Base-by-base conservation (phyloP, 92 coral and sea anemone species). In the Nematostella vectensis region DNA sequence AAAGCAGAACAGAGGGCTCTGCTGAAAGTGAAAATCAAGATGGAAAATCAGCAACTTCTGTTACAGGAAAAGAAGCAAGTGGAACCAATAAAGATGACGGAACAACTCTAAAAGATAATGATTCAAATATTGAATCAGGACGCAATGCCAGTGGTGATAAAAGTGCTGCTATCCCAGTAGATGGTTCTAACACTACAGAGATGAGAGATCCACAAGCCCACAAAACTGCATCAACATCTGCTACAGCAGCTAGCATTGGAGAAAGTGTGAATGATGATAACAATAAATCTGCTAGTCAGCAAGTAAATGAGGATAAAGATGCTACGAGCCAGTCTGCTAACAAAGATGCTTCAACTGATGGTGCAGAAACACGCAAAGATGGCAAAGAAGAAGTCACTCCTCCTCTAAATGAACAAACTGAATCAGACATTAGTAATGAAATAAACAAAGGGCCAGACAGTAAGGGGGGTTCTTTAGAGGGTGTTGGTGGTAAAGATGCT, bases 301-400 rank as follows among this genome's bases (percentile, higher is more conserved):
- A 6, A 22, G 51, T 10, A 26, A 53, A 19, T 4, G 51, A 19
- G 23, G 23, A 27, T 12, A 27, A 17, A 59, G 39, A 56, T 18
- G 74, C 50, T 48, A 26, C 28, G 19, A n/a, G 38, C 26, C 42
- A 29, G 27, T 43, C 27, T 29, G 62, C n/a, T n/a, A n/a, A n/a
- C n/a, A n/a, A n/a, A n/a, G n/a, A n/a, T n/a, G n/a, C n/a, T n/a
- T n/a, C 4, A 15, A 36, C 27, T 4, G 36, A 12, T 21, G 50
- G 0, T 8, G 50, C 22, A 28, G 19, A 48, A 39, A 44, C 56
- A 25, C 43, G 31, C 47, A 10, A 39, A 11, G 65, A 36, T 48
- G 62, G 13, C 25, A 58, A 67, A 38, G 58, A 63, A 37, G 88
- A 75, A 17, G 63, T 85, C 20, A 75, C 95, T 23, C 95, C 88